Conservation (phyloP, 30 jellyfish, hydroid and myxozoan species). For the Rhopilema esculentum region DNA sequence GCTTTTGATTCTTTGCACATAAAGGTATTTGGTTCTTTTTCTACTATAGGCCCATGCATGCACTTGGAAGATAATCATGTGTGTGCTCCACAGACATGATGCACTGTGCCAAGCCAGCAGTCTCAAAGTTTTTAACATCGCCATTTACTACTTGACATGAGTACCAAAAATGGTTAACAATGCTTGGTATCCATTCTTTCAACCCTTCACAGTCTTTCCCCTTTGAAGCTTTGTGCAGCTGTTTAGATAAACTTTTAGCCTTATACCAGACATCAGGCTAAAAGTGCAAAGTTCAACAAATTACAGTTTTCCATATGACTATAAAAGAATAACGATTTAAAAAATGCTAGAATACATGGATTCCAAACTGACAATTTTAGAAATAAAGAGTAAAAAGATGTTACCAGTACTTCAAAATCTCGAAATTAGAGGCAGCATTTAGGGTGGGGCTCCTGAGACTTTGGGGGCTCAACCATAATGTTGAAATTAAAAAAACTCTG, state of each 20-base stretch:
- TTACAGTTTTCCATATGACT: too few relatives aligned
- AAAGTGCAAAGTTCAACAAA: too few relatives aligned
- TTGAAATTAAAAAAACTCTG: too few relatives aligned
- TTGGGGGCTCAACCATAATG: too few relatives aligned
- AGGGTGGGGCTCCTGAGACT: too few relatives aligned
- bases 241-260: constrained; percentile 18
- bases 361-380: too few relatives aligned
- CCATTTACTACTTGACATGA: constrained; percentile 25
- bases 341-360: too few relatives aligned
- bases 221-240: constrained; percentile 16
- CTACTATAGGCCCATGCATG: constrained; percentile 15
- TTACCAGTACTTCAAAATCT: too few relatives aligned
- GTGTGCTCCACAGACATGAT: constrained; percentile 33
- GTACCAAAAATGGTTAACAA: constrained; percentile 44
- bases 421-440: too few relatives aligned
- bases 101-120: constrained; percentile 27
- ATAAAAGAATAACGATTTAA: too few relatives aligned
- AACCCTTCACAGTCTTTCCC: constrained; percentile 23
- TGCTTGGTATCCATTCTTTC: constrained; percentile 9
- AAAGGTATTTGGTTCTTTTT: constrained; percentile 1
- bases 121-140: constrained; percentile 21
- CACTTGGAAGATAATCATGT: neutral
- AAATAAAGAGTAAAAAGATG: too few relatives aligned
- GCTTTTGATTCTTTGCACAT: constrained; percentile 20
- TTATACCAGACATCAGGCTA: constrained; percentile 53